These are phyloP conservation scores for Labroides dimidiatus DNA, from an alignment of 2,797 vertebrate genomes.

Conservation along the genomic window DNA sequence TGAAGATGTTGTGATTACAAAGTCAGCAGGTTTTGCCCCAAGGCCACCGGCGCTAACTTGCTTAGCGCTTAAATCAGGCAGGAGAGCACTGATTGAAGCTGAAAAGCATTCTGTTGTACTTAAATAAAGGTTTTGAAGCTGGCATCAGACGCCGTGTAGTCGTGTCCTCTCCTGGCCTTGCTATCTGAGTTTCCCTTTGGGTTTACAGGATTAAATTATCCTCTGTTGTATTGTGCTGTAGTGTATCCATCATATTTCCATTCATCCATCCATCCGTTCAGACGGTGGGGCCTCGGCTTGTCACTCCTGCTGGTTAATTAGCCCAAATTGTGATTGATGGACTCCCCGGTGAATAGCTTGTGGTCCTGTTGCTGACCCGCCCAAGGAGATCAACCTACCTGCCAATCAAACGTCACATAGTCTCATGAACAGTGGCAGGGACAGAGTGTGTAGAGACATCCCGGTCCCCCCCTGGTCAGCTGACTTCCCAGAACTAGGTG, in stretches of 20 bases:
- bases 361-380: constrained; percentile 46
- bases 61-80: constrained; percentile 10
- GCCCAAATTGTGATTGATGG: constrained; percentile 76
- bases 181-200: constrained; percentile 41
- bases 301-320: constrained; percentile 72
- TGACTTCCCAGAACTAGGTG: constrained; percentile 19
- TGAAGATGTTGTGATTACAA: background rate
- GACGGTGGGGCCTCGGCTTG: constrained; percentile 40
- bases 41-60: background rate
- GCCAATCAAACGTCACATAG: constrained; percentile 63
- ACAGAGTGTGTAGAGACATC: background rate
- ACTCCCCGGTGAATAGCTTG: constrained; percentile 60
- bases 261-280: constrained; percentile 42
- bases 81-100: constrained; percentile 24
- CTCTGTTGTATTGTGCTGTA: constrained; percentile 25
- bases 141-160: constrained; percentile 8
- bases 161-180: constrained; percentile 30
- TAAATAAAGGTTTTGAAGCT: constrained; percentile 18
- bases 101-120: background rate
- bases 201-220: constrained; percentile 53
- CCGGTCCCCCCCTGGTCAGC: background rate
- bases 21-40: constrained; percentile 1
- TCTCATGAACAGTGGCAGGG: constrained; percentile 16
- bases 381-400: constrained; percentile 49
- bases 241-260: constrained; percentile 48